A percentile compares a stretch with the other conserved stretches of the same genome.
These are phyloP conservation scores for Coreoperca whiteheadi DNA, from an alignment of 2,113 vertebrate species.

Conservation along the genomic window DNA sequence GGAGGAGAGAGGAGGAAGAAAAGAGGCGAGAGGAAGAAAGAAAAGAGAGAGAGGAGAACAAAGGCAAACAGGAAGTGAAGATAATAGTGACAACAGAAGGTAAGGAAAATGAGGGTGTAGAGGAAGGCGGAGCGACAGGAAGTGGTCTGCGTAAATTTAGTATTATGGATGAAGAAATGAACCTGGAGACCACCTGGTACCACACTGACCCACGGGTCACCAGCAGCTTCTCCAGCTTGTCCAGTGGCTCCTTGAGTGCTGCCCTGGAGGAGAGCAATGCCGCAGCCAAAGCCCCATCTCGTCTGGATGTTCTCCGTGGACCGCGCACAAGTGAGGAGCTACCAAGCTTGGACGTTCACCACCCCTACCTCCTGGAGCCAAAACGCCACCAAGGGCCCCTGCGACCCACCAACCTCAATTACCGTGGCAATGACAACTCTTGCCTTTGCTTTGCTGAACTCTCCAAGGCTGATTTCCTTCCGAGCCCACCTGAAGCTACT, in stretches of 20 bases:
- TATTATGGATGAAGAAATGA: constrained; percentile 76
- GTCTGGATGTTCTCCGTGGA: constrained; percentile 47
- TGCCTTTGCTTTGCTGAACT: constrained; percentile 86
- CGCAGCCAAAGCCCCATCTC: constrained; percentile 49
- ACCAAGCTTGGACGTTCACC: constrained; percentile 79
- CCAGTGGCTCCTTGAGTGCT: constrained; percentile 91
- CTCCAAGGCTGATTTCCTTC: constrained; percentile 75
- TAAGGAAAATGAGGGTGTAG: constrained; percentile 72
- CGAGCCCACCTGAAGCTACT: constrained; percentile 73
- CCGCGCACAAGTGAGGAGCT: constrained; percentile 78
- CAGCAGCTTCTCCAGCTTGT: constrained; percentile 93
- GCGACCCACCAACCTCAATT: constrained; percentile 72
- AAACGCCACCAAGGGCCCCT: constrained; percentile 60
- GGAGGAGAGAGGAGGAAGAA: constrained; percentile 71
- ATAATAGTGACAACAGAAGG: constrained; percentile 74
- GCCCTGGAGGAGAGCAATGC: constrained; percentile 87
- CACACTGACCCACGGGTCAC: constrained; percentile 86
- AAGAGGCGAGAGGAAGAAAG: constrained; percentile 72
- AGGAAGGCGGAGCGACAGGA: constrained; percentile 70
- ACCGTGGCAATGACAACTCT: constrained; percentile 69
- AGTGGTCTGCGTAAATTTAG: constrained; percentile 63
- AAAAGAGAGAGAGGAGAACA: constrained; percentile 72
- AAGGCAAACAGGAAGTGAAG: constrained; percentile 78
- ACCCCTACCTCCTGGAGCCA: constrained; percentile 82
- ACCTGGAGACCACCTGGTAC: constrained; percentile 87